These are phyloP conservation scores for Karalla daura DNA, from an alignment of 2,797 vertebrate genomes.

Conservation along the genomic window DNA sequence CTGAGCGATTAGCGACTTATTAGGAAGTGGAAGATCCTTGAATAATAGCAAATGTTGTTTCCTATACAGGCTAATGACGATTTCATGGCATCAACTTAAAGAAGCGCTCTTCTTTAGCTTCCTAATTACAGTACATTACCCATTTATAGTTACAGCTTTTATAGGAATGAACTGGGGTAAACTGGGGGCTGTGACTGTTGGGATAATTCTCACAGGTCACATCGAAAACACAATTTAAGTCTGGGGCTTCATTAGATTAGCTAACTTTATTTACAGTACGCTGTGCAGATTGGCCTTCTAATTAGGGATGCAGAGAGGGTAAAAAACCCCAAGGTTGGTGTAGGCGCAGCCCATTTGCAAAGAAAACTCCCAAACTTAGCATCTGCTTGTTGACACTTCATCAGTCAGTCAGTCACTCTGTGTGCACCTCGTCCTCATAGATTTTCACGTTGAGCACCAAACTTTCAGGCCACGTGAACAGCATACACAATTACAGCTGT, in stretches of 20 bases:
- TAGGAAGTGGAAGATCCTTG: neutral
- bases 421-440: no score
- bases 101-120: neutral
- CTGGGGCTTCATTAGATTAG: slow-evolving; percentile 55
- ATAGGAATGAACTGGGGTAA: no score
- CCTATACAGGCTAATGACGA: neutral
- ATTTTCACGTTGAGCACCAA: no score
- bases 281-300: slow-evolving; percentile 33
- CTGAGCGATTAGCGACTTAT: neutral
- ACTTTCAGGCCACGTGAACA: neutral
- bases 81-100: neutral
- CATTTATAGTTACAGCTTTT: slow-evolving; percentile 6
- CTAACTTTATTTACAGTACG: slow-evolving; percentile 56
- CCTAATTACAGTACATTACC: neutral
- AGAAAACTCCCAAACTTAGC: neutral
- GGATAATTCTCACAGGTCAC: slow-evolving; percentile 26
- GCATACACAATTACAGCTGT: neutral
- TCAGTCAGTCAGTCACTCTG: no score
- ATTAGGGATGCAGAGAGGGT: slow-evolving; percentile 8
- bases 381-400: neutral
- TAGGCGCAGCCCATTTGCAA: neutral
- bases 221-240: slow-evolving; percentile 47
- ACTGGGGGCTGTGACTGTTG: no score
- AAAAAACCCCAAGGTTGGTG: neutral
- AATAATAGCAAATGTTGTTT: slow-evolving; percentile 8